Evolutionary conservation across 2,113 vertebrate species (phyloP).

Genomic region (Caranx melampygus): DNA sequence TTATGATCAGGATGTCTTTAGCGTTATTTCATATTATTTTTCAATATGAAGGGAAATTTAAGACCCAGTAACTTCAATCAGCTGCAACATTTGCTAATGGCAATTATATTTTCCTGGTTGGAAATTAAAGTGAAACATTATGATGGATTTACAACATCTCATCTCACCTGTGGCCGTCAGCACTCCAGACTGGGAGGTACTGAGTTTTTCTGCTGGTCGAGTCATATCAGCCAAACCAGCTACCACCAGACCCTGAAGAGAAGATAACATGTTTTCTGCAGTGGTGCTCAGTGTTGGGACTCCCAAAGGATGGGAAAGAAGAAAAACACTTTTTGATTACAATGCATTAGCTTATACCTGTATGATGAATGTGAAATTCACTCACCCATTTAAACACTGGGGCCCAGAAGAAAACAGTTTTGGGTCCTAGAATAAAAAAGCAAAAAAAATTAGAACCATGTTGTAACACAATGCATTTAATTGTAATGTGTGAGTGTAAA

Average conservation of each 20-base stretch:
- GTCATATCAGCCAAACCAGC: constrained; percentile 96
- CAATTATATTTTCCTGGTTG: background rate
- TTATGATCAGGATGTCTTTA: background rate
- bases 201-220: constrained; percentile 96
- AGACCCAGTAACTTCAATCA: background rate
- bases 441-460: background rate
- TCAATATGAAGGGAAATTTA: too few relatives aligned
- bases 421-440: constrained; percentile 87
- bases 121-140: background rate
- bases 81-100: too few relatives aligned
- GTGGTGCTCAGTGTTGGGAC: background rate
- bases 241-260: constrained; percentile 89
- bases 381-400: constrained; percentile 99
- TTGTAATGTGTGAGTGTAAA: background rate
- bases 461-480: background rate
- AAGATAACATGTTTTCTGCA: background rate
- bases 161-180: constrained; percentile 93
- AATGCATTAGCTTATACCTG: background rate
- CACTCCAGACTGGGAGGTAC: constrained; percentile 92
- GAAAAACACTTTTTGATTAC: background rate
- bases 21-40: background rate
- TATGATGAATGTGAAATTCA: constrained; percentile 1
- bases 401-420: constrained; percentile 99
- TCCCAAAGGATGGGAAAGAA: background rate
- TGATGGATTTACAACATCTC: too few relatives aligned